Conservation (phyloP, 2,113 vertebrate genomes). For the Thryonomys swinderianus region DNA sequence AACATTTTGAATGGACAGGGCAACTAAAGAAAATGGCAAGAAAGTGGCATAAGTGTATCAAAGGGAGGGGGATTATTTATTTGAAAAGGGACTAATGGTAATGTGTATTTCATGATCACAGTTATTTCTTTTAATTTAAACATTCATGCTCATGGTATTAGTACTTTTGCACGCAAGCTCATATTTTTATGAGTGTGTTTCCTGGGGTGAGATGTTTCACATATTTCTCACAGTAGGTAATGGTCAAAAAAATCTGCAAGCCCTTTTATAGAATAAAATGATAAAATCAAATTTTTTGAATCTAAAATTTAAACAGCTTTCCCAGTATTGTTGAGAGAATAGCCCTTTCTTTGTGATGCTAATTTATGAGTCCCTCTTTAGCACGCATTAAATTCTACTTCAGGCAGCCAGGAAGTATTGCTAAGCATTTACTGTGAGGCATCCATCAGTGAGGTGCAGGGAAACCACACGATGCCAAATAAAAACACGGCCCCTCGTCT, state of each 20-base stretch:
- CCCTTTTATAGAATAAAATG: neutral
- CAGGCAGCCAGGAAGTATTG: neutral
- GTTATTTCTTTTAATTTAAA: neutral
- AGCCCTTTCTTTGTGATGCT: neutral
- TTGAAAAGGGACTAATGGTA: too few relatives aligned
- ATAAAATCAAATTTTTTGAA: conserved; percentile 30
- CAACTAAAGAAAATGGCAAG: neutral
- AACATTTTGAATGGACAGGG: neutral
- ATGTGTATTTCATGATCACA: neutral
- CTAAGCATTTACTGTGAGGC: neutral
- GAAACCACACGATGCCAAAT: neutral
- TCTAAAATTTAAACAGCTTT: neutral
- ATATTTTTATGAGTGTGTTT: neutral
- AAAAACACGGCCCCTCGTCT: neutral
- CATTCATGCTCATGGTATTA: neutral
- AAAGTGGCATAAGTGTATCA: neutral
- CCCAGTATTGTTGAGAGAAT: neutral
- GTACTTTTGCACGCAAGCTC: neutral
- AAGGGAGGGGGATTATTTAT: neutral
- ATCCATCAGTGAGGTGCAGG: neutral
- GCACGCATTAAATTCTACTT: neutral
- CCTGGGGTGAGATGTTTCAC: neutral
- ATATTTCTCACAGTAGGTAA: neutral
- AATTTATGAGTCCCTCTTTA: neutral
- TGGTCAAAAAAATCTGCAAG: conserved; percentile 2